phyloP scores from a whole-genome alignment of 2,113 vertebrate genomes.

The Meleagris gallopavo region DNA sequence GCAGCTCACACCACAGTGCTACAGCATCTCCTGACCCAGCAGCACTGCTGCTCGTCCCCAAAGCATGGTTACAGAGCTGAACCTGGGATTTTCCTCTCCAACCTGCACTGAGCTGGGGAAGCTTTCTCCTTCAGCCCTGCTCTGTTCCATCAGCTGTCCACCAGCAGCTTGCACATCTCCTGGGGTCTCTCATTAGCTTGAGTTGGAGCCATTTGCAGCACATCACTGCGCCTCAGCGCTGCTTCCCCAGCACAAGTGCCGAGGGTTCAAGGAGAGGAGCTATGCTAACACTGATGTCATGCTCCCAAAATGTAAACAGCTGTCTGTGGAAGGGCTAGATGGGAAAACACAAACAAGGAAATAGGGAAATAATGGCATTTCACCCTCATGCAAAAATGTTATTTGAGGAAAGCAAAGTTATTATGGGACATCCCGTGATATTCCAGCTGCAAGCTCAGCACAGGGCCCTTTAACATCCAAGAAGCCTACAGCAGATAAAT shows the following conservation, averaged over 20 bases:
- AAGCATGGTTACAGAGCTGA: too few species aligned
- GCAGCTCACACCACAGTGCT: background rate
- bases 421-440: background rate
- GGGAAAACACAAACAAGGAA: background rate
- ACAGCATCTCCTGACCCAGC: background rate
- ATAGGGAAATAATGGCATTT: background rate
- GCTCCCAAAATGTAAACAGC: constrained; percentile 22
- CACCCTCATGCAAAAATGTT: background rate
- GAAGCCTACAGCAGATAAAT: background rate
- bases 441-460: background rate
- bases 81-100: background rate
- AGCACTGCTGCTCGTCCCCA: too few species aligned
- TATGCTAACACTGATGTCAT: background rate
- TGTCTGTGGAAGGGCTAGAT: background rate
- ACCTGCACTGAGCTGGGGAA: background rate
- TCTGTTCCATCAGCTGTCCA: background rate
- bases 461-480: background rate
- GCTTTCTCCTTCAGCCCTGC: background rate
- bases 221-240: fast-evolving
- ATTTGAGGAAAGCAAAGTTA: background rate
- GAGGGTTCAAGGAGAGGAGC: background rate
- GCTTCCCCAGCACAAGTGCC: background rate
- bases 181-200: background rate
- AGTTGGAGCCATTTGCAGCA: fast-evolving
- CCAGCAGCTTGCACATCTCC: background rate